Evolutionary conservation across 2,888 invertebrate species (phyloP), one percentile per base, ranked within the genome.

Genomic region (Lottia gigantea): DNA sequence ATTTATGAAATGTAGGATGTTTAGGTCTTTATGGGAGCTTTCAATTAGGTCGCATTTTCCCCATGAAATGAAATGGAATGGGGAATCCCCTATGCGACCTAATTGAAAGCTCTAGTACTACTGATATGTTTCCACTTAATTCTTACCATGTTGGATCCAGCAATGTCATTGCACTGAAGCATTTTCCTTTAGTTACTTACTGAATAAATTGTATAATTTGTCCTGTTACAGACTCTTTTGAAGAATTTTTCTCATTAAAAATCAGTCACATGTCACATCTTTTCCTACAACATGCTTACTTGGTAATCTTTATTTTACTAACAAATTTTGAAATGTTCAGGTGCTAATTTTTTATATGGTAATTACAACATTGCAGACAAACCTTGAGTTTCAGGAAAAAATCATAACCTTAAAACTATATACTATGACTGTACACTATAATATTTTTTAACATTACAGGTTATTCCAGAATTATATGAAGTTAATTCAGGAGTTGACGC

Each of bases 141-240:
- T 49, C 16, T 49, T 49, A 49, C 19, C 16, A 49, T n/a, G 49
- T 49, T 49, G 47, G 47, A 47, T 47, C n/a, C n/a, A 47, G n/a
- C 4, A 47, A 47, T 47, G 47, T 47, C 47, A 47, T 47, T 47
- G 47, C 47, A 15, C 11, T 47, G 47, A 47, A 47, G n/a, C 47
- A 47, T 47, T 47, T 3, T 47, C 47, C 47, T 16, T 47, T 47
- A 47, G n/a, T 4, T 31, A 31, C 31, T 31, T 47, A 47, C 15
- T 47, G 47, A 16, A 47, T 47, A 6, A 47, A 4, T 16, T 8
- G 16, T 8, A 47, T 16, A 16, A 47, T 16, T 15, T 47, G 15
- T 47, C 15, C 47, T 16, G n/a, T 47, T 8, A 47, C 4, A n/a
- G n/a, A 47, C 15, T n/a, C 47, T 47, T n/a, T 15, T 47, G 47